Base-by-base conservation (phyloP, 2,113 vertebrate genomes). In the Hemibagrus wyckioides region DNA sequence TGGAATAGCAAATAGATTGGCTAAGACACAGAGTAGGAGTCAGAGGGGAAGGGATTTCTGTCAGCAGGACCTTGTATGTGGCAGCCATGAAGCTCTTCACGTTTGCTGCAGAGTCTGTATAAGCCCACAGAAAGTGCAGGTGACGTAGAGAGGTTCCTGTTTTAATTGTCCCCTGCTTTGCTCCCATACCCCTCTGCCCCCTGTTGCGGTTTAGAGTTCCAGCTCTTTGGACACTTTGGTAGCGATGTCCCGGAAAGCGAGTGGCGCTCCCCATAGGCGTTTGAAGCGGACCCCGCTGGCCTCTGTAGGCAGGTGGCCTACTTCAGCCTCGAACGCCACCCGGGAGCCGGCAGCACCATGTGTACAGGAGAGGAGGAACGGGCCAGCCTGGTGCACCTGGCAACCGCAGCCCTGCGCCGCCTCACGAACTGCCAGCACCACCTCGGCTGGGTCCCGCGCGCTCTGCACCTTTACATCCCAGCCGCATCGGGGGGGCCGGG, bases 301-400 rank as follows among this genome's bases (percentile, higher is more conserved):
- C 85, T 96, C 96, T 0, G 95, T 92, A 86, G 96, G 96, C 87
- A 97, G 95, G 88, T 96, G 96, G 93, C 97, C 97, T 90, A 98
- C 97, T 93, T 98, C 97, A 56, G 96, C 97, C 94, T 97, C 96
- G 36, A 97, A 97, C 91, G 95, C 96, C 94, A 97, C 96, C 65
- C 95, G 94, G 93, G 96, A 94, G 86, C 95, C 95, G 69, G 95
- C 95, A 91, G 92, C 92, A 88, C 95, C 96, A 6, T 96, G 96
- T 87, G 95, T 96, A 92, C 97, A 97, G 94, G 96, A 97, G 89
- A 98, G 96, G 93, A 98, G 95, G 93, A 97, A 97, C 86, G 96
- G 96, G 92, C 96, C 96, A 39, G 96, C 95, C 85, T 96, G 96
- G 91, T 95, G 95, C 91, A 96, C 95, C 89, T 94, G 95, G 93